Percentiles rank a stretch among this genome's conserved stretches.
Conservation (phyloP, 2,113 vertebrate species). For the Peromyscus leucopus region DNA sequence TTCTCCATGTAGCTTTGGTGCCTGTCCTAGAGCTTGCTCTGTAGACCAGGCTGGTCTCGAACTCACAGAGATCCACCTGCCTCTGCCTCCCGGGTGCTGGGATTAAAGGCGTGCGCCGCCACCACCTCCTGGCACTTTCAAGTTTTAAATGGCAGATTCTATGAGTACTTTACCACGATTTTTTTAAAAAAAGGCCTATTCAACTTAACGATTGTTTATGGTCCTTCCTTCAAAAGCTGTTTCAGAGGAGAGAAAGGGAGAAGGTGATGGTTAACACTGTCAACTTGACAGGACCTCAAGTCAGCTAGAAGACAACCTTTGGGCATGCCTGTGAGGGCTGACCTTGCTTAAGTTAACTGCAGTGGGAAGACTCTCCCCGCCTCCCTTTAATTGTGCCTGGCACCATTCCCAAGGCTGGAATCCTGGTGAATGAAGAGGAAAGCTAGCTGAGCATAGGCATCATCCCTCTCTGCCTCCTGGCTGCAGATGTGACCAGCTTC, state of each 20-base stretch:
- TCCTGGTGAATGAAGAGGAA: neutral
- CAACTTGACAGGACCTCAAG: neutral
- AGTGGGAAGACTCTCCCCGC: neutral
- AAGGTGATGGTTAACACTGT: too few relatives aligned
- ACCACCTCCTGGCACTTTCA: neutral
- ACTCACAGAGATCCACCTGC: too few relatives aligned
- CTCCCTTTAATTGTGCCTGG: neutral
- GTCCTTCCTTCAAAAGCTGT: neutral
- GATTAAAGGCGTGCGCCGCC: too few relatives aligned
- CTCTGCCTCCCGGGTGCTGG: too few relatives aligned
- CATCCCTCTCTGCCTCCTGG: neutral
- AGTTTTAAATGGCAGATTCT: neutral
- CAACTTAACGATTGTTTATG: neutral
- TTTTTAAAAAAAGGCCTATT: neutral
- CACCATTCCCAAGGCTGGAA: too few relatives aligned
- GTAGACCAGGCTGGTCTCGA: too few relatives aligned
- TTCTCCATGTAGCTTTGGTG: too few relatives aligned
- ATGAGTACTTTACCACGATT: neutral
- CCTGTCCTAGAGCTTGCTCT: too few relatives aligned
- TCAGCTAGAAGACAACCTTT: neutral
- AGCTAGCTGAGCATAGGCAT: neutral
- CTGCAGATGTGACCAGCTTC: neutral
- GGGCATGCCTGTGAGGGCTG: neutral
- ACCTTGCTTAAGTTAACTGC: neutral
- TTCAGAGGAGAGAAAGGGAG: neutral